These are phyloP conservation scores for Manacus vitellinus DNA, from an alignment of 2,113 vertebrate species.

Conservation along the genomic window DNA sequence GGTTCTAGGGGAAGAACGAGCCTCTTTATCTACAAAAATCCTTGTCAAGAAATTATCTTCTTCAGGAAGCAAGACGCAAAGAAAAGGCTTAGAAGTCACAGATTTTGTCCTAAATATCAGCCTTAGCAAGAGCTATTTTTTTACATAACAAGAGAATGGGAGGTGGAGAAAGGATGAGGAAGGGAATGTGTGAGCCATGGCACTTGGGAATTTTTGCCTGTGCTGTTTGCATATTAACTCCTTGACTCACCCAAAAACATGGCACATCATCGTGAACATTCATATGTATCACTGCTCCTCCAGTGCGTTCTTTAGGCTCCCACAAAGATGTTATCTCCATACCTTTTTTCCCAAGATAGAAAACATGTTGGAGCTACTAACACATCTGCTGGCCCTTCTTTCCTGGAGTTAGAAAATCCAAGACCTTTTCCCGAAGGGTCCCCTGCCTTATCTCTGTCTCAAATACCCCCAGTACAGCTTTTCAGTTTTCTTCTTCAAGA, in stretches of 20 bases:
- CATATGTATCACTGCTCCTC: background rate
- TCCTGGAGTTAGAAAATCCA: background rate
- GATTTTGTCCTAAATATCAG: background rate
- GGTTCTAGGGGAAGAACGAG: background rate
- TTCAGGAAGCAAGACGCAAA: background rate
- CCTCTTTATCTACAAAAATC: background rate
- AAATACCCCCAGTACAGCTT: background rate
- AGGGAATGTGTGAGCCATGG: background rate
- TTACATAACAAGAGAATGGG: background rate
- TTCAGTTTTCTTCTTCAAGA: background rate
- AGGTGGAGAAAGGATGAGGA: background rate
- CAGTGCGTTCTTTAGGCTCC: background rate
- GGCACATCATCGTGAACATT: background rate
- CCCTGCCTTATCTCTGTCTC: background rate
- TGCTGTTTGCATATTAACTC: background rate
- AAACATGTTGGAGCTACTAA: background rate
- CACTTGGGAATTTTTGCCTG: background rate
- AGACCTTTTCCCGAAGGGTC: background rate
- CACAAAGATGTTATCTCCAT: constrained; percentile 32
- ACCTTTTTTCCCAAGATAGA: background rate
- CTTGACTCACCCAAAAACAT: constrained; percentile 22
- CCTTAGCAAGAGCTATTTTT: background rate
- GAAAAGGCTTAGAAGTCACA: background rate
- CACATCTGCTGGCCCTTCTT: background rate
- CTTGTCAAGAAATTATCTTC: background rate